Evolutionary conservation across 2,888 invertebrate genomes (phyloP).

Genomic region (Trachelus stipa): DNA sequence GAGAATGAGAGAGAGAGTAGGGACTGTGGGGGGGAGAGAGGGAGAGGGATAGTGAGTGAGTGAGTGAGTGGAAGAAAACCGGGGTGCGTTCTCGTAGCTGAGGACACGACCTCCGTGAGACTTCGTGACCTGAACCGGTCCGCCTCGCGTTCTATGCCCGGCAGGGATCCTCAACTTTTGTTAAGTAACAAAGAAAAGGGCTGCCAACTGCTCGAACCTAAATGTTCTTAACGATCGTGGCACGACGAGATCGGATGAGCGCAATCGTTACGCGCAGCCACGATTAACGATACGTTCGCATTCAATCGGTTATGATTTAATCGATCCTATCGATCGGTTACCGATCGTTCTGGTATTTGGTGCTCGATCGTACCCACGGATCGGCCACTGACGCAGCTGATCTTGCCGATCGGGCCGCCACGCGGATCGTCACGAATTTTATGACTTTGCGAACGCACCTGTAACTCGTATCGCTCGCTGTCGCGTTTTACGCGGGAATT

Average conservation of each 20-base stretch:
- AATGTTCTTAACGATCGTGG: background rate
- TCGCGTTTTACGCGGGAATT: background rate
- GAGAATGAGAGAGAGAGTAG: background rate
- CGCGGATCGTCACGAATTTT: background rate
- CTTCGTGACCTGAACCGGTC: slow-evolving; percentile 64
- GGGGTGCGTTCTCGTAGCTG: slow-evolving; percentile 43
- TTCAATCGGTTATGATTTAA: background rate
- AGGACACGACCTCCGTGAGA: slow-evolving; percentile 51
- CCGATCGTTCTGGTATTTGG: background rate
- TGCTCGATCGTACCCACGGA: background rate
- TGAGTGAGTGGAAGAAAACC: slow-evolving; percentile 20
- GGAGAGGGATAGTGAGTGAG: background rate
- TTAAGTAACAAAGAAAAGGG: slow-evolving; percentile 8
- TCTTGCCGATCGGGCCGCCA: background rate
- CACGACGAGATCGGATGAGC: background rate
- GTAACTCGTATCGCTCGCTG: no score
- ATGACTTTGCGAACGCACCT: no score
- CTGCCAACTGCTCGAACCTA: background rate
- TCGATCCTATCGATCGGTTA: background rate
- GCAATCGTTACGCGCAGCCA: background rate
- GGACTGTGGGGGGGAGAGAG: background rate
- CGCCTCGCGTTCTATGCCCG: slow-evolving; percentile 54
- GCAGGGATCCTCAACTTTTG: slow-evolving; percentile 58
- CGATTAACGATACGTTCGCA: background rate
- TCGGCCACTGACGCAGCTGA: background rate